phyloP scores from a whole-genome alignment of 2,797 vertebrate species.

The Tinamus major region DNA sequence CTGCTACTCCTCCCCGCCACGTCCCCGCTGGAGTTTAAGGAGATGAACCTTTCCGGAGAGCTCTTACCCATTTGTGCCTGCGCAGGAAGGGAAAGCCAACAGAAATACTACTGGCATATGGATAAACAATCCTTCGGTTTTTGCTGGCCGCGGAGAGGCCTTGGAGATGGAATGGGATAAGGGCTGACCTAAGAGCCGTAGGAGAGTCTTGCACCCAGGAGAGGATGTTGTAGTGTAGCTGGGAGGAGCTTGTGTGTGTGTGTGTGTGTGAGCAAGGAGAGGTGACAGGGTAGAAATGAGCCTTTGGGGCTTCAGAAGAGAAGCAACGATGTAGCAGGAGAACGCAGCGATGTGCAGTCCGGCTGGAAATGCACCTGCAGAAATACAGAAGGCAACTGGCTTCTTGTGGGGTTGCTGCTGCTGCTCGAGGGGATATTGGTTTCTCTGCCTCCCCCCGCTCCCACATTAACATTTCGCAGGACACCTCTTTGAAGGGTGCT shows the following conservation, averaged over 20 bases:
- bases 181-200: neutral
- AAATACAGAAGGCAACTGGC: neutral
- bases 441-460: neutral
- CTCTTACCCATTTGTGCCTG: neutral
- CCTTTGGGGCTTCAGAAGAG: constrained; percentile 10
- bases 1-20: neutral
- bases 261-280: neutral
- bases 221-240: neutral
- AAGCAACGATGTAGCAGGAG: neutral
- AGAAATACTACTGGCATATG: neutral
- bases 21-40: neutral
- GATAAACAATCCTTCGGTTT: neutral
- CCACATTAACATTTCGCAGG: neutral
- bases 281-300: neutral
- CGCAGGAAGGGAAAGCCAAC: constrained; percentile 39
- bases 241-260: constrained; percentile 30
- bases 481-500: neutral
- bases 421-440: neutral
- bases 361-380: constrained; percentile 30
- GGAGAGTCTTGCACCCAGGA: neutral
- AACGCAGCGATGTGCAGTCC: neutral
- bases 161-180: neutral
- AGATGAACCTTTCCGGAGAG: constrained; percentile 13
- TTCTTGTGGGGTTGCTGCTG: neutral
- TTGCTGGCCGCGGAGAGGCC: neutral